A percentile compares a stretch with the other conserved stretches of the same genome.
These are phyloP conservation scores for Empis livida DNA, from an alignment of 2,888 invertebrate genomes.

Conservation along the genomic window DNA sequence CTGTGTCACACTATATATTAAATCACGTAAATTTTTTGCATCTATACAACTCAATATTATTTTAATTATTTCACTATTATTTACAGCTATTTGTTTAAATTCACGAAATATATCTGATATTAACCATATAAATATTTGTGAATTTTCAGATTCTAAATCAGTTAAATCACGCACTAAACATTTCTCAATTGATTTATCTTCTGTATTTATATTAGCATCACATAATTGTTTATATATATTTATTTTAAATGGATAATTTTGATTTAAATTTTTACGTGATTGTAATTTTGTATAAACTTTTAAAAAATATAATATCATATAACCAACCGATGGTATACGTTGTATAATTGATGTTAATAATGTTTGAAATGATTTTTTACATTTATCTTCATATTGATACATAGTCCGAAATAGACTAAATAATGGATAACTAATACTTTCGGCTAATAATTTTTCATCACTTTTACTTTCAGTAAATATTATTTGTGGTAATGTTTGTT, in stretches of 20 bases:
- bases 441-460: slow-evolving; percentile 49
- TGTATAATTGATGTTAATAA: slow-evolving; percentile 68
- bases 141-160: slow-evolving; percentile 80
- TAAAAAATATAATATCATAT: slow-evolving; percentile 76
- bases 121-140: slow-evolving; percentile 78
- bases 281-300: slow-evolving; percentile 57
- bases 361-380: slow-evolving; percentile 63
- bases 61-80: slow-evolving; percentile 77
- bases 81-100: slow-evolving; percentile 75
- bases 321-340: slow-evolving; percentile 64
- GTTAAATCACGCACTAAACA: slow-evolving; percentile 72
- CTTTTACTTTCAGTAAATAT: slow-evolving; percentile 43
- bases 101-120: slow-evolving; percentile 86
- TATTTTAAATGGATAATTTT: slow-evolving; percentile 60
- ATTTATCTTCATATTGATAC: slow-evolving; percentile 57
- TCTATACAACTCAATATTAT: slow-evolving; percentile 85
- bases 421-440: slow-evolving; percentile 68
- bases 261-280: slow-evolving; percentile 39
- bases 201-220: slow-evolving; percentile 36
- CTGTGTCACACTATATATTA: slow-evolving; percentile 83
- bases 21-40: slow-evolving; percentile 75
- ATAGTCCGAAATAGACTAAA: slow-evolving; percentile 81
- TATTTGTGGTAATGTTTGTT: slow-evolving; percentile 27
- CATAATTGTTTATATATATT: slow-evolving; percentile 83
- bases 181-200: slow-evolving; percentile 38